Base-by-base conservation (phyloP, 2,797 vertebrate species). In the Gymnopithys bicolor region DNA sequence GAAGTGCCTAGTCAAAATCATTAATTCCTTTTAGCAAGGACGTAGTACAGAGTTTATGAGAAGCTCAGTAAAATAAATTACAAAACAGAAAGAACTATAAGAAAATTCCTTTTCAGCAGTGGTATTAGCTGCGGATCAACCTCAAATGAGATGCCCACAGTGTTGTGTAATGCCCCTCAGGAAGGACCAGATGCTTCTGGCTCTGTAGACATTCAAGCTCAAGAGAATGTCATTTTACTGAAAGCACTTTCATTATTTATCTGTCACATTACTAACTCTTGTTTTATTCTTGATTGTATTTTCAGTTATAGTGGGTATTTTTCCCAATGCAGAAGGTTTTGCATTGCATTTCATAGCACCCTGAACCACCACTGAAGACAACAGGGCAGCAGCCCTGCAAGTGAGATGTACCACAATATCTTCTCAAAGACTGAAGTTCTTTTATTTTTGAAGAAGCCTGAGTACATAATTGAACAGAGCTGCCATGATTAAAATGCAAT, bases 401-500 rank as follows among this genome's bases (percentile, higher is more conserved):
- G 66, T 67, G 32, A 74, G 53, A 69, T 22, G 27, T 30, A 16
- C 45, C 41, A 46, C 24, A 43, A 19, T 32, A 68, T 15, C 5
- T 49, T 67, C 82, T 56, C 73, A 51, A 82, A 93, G 45, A 46
- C 11, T 46, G 7, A 79, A 89, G 46, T 49, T n/a, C 11, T 84
- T 85, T 77, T 74, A 49, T 77, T 75, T 82, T 52, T 46, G 24
- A 93, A 95, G 58, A 80, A 93, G 17, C 43, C 12, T 24, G 52
- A 67, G 59, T 25, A 75, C 35, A 39, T 95, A 93, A 84, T 30
- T 86, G 87, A 96, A 95, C 33, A 75, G 71, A 62, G 76, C 9
- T 93, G 37, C 84, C 32, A 28, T 93, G 73, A 92, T 93, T 94
- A 95, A 94, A 95, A 91, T 12, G 9, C 71, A 94, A 82, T 95